A percentile compares a stretch with the other conserved stretches of the same genome.
Evolutionary conservation across 2,113 vertebrate genomes (phyloP).

Genomic region (Mus musculus): GRCm39 chr15:100784001-100784500

Average conservation of each 20-base stretch:
- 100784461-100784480: not conserved
- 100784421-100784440: not conserved
- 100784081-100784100: not conserved
- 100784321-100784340: not conserved
- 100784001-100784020: too few relatives aligned
- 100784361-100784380: not conserved
- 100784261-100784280: not conserved
- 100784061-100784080: not conserved
- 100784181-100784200: not conserved
- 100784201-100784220: not conserved
- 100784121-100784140: not conserved
- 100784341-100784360: not conserved
- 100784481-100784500: not conserved
- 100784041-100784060: not conserved
- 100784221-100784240: too few relatives aligned
- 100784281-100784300: not conserved
- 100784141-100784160: not conserved
- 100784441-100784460: not conserved
- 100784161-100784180: too few relatives aligned
- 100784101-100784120: not conserved
- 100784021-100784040: not conserved
- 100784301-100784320: not conserved
- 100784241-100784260: not conserved
- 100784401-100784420: not conserved
- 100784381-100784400: not conserved